These are phyloP conservation scores for Sorex maritimensis DNA, from an alignment of 2,797 vertebrate genomes.

Conservation along the genomic window DNA sequence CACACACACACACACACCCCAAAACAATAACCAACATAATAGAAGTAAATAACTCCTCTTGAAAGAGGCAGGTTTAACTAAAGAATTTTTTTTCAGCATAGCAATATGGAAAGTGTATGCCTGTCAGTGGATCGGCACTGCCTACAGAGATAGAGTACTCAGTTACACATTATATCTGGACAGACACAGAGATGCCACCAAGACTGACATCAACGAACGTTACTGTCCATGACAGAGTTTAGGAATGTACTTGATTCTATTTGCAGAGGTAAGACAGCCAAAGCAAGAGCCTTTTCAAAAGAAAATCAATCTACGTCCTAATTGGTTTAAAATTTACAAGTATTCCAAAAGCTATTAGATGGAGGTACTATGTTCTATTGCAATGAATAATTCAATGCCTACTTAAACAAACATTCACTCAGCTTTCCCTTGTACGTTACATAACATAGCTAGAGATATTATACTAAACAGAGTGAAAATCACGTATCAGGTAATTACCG, in stretches of 20 bases:
- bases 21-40: too few species aligned
- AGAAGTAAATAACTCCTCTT: too few species aligned
- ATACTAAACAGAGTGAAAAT: constrained; percentile 60
- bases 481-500: constrained; percentile 33
- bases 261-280: constrained; percentile 50
- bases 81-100: constrained; percentile 45
- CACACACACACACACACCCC: too few species aligned
- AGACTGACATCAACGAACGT: background rate
- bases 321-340: constrained; percentile 46
- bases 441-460: constrained; percentile 24
- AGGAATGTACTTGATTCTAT: background rate
- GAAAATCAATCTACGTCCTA: constrained; percentile 31
- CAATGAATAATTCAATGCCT: background rate
- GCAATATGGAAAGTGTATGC: constrained; percentile 22
- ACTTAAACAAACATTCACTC: constrained; percentile 46
- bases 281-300: background rate
- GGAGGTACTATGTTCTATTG: background rate
- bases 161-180: background rate
- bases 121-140: background rate
- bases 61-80: background rate
- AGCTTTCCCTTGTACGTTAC: background rate
- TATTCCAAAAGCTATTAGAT: background rate
- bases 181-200: background rate
- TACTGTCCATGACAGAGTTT: background rate
- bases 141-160: background rate